These are phyloP conservation scores for Tetrapedia diversipes DNA, from an alignment of 2,888 invertebrate genomes.

Conservation along the genomic window DNA sequence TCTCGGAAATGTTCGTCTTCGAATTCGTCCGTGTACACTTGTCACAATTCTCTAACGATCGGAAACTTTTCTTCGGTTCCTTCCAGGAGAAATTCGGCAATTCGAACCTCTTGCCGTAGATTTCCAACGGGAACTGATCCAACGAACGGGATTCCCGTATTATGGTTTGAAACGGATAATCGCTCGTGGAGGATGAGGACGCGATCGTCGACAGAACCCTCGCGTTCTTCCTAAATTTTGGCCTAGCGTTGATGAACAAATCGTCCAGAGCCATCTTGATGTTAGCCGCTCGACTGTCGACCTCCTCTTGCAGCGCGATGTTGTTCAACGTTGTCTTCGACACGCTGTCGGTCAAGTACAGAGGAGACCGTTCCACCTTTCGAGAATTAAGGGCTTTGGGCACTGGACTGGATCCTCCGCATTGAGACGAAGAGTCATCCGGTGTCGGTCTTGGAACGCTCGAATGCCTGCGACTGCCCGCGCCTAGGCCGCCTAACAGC, in stretches of 20 bases:
- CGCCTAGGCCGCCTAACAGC: slow-evolving; percentile 86
- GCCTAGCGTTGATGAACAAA: slow-evolving; percentile 72
- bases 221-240: slow-evolving; percentile 74
- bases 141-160: slow-evolving; percentile 87
- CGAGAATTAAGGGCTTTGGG: slow-evolving; percentile 76
- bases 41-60: slow-evolving; percentile 84
- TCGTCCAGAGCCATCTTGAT: slow-evolving; percentile 79
- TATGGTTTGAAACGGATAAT: slow-evolving; percentile 76
- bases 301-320: slow-evolving; percentile 72
- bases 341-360: slow-evolving; percentile 84
- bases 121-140: slow-evolving; percentile 85
- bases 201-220: slow-evolving; percentile 87
- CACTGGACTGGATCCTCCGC: slow-evolving; percentile 84
- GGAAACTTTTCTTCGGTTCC: slow-evolving; percentile 79
- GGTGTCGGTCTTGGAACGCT: slow-evolving; percentile 84
- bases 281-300: slow-evolving; percentile 73
- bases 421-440: slow-evolving; percentile 80
- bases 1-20: slow-evolving; percentile 83
- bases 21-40: slow-evolving; percentile 80
- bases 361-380: slow-evolving; percentile 83
- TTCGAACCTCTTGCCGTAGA: slow-evolving; percentile 73
- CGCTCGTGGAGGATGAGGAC: slow-evolving; percentile 84
- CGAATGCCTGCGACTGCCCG: slow-evolving; percentile 87
- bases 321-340: slow-evolving; percentile 84
- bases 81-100: slow-evolving; percentile 75